phyloP scores from a whole-genome alignment of 2,888 invertebrate species.

The Scelioninae gen. 2 region DNA sequence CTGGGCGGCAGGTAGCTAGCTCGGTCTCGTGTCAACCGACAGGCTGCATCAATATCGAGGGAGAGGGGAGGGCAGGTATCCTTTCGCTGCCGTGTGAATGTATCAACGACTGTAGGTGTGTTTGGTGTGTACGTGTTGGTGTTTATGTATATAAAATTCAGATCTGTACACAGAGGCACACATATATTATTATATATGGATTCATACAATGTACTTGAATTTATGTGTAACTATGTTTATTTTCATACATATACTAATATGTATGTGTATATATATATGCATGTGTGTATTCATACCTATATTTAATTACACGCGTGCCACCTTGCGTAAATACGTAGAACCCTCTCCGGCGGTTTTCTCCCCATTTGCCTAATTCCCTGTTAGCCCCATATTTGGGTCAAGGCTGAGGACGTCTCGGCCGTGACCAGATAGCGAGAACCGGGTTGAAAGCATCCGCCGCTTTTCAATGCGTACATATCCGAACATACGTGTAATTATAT shows the following conservation, averaged over 20 bases:
- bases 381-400: conserved; percentile 68
- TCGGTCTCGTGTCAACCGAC: conserved; percentile 68
- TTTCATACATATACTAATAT: no score
- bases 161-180: no score
- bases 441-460: conserved; percentile 53
- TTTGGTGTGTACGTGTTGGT: no score
- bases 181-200: no score
- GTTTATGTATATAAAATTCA: no score
- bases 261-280: no score
- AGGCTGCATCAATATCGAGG: conserved; percentile 66
- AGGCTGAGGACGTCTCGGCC: conserved; percentile 65
- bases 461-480: conserved; percentile 41
- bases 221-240: no score
- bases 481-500: conserved; percentile 47
- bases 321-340: conserved; percentile 56
- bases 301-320: no score
- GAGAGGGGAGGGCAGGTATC: conserved; percentile 50
- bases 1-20: conserved; percentile 72
- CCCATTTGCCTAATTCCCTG: conserved; percentile 69
- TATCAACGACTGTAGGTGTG: no score
- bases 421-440: conserved; percentile 57
- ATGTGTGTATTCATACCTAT: no score
- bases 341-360: conserved; percentile 54
- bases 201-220: no score
- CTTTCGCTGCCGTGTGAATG: conserved; percentile 43